A percentile compares a stretch with the other conserved stretches of the same genome.
These are phyloP conservation scores for Malurus elegans DNA, from an alignment of 2,113 vertebrate species.

Conservation along the genomic window DNA sequence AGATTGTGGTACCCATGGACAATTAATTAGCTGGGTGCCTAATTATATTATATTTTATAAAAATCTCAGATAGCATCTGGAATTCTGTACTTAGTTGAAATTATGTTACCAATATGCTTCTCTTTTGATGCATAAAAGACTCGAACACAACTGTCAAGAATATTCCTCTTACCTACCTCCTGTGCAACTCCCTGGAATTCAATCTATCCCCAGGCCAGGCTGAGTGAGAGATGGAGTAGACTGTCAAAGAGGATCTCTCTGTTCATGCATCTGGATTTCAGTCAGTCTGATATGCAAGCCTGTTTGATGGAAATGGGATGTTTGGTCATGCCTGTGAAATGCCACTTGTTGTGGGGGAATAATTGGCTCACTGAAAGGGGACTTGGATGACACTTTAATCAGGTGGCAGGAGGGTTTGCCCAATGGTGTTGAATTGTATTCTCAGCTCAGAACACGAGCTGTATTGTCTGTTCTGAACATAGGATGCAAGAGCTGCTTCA, in stretches of 20 bases:
- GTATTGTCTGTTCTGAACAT: background rate
- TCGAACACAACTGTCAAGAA: background rate
- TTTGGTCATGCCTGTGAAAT: background rate
- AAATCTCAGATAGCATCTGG: background rate
- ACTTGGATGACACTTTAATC: background rate
- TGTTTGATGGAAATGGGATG: background rate
- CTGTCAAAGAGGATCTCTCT: background rate
- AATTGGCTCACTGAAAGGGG: background rate
- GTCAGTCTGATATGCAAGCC: background rate
- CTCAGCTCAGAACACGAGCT: background rate
- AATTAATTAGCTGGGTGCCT: background rate
- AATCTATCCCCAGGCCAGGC: background rate
- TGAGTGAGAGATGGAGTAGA: background rate
- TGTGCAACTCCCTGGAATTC: background rate
- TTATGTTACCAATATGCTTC: background rate
- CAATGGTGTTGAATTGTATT: background rate
- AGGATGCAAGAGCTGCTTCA: background rate
- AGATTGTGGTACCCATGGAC: background rate
- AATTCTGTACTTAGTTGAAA: background rate
- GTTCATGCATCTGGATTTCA: background rate
- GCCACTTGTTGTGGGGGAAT: background rate
- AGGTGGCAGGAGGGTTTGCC: background rate
- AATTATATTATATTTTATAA: background rate
- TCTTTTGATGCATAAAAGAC: background rate
- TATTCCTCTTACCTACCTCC: background rate